These are phyloP conservation scores for Antennarius striatus DNA, from an alignment of 2,113 vertebrate genomes.

Conservation along the genomic window DNA sequence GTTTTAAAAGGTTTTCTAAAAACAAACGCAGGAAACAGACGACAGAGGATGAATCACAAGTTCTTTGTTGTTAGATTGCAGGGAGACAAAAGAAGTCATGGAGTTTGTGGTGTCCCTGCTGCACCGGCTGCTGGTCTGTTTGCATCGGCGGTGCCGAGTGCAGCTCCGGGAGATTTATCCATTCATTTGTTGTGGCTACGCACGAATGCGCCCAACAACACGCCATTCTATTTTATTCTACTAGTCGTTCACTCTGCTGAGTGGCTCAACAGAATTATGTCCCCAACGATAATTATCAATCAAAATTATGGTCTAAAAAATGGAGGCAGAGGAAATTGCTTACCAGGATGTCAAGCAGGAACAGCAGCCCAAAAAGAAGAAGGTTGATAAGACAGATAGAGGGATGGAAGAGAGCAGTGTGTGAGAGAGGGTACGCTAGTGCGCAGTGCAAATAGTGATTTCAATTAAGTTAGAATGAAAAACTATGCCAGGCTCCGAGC, in stretches of 20 bases:
- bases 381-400: slow-evolving; percentile 28
- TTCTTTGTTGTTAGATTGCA: slow-evolving; percentile 48
- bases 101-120: slow-evolving; percentile 40
- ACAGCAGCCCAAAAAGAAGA: slow-evolving; percentile 44
- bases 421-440: slow-evolving; percentile 26
- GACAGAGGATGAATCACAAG: slow-evolving; percentile 47
- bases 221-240: slow-evolving; percentile 78
- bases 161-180: slow-evolving; percentile 79
- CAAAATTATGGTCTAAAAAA: slow-evolving; percentile 80
- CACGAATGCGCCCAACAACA: slow-evolving; percentile 75
- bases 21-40: slow-evolving; percentile 24
- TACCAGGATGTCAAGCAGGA: slow-evolving; percentile 63
- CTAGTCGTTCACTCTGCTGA: slow-evolving; percentile 73
- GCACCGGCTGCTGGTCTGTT: slow-evolving; percentile 46
- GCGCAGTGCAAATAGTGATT: neutral
- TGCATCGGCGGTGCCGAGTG: slow-evolving; percentile 51
- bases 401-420: neutral
- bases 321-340: slow-evolving; percentile 68
- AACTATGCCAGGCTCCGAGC: slow-evolving; percentile 10
- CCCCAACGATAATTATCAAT: slow-evolving; percentile 78
- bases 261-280: slow-evolving; percentile 76
- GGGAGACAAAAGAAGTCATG: slow-evolving; percentile 33
- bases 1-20: slow-evolving; percentile 38
- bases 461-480: neutral
- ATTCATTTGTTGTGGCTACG: slow-evolving; percentile 80